Percentiles rank a stretch among this genome's conserved stretches.
phyloP scores from a whole-genome alignment of 2,888 invertebrate species.

The Ligdia adustata region DNA sequence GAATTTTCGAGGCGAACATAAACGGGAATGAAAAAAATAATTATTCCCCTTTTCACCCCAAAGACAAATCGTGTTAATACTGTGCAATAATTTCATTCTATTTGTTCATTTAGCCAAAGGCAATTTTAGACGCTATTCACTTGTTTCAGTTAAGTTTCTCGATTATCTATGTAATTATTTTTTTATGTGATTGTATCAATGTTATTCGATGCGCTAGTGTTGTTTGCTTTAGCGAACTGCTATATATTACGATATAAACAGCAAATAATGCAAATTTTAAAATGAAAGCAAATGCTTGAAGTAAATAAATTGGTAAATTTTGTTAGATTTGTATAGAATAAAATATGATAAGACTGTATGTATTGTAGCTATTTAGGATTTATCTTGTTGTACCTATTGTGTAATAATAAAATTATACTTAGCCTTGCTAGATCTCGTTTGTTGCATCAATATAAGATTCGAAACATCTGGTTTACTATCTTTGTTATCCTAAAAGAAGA shows the following conservation, averaged over 20 bases:
- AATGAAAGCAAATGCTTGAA: conserved; percentile 28
- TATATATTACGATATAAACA: conserved; percentile 27
- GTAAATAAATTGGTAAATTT: conserved; percentile 46
- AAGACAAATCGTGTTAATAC: conserved; percentile 57
- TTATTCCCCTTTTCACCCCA: conserved; percentile 48
- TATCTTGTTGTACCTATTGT: conserved; percentile 53
- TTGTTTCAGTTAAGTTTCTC: conserved; percentile 38
- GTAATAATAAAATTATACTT: conserved; percentile 51
- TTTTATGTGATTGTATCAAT: conserved; percentile 12
- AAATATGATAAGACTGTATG: conserved; percentile 72
- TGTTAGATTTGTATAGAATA: conserved; percentile 61
- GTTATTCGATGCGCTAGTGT: background rate
- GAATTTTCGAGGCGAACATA: conserved; percentile 71
- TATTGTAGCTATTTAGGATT: conserved; percentile 46
- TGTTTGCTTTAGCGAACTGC: conserved; percentile 34
- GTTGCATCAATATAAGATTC: conserved; percentile 40
- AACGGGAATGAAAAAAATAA: conserved; percentile 61
- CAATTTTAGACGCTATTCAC: conserved; percentile 48
- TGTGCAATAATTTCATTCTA: conserved; percentile 70
- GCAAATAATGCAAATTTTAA: conserved; percentile 44
- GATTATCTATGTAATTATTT: conserved; percentile 25
- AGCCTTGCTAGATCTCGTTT: conserved; percentile 80
- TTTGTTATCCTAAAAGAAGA: conserved; percentile 16
- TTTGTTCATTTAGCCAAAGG: conserved; percentile 72
- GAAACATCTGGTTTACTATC: conserved; percentile 20